A percentile compares a stretch with the other conserved stretches of the same genome.
phyloP scores from a whole-genome alignment of 35 echinoderm and acorn worm species.

The Apostichopus parvimensis region DNA sequence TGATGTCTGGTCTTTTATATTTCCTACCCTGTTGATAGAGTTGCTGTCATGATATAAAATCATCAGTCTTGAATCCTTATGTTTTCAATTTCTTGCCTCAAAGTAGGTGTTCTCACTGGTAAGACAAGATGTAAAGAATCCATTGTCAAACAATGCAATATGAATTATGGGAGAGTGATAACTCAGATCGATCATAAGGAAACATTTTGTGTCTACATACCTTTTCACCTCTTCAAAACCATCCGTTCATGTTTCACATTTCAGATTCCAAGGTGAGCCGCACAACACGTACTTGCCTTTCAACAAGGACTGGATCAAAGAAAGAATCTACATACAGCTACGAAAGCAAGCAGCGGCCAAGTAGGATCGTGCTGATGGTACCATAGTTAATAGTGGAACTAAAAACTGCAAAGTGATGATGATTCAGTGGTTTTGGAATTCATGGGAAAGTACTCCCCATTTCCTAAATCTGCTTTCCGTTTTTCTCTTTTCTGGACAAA shows the following conservation, averaged over 20 bases:
- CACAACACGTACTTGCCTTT: conserved; percentile 68
- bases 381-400: not conserved
- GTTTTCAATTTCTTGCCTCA: no score
- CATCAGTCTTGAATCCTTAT: no score
- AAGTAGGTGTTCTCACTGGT: no score
- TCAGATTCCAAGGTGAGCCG: conserved; percentile 74
- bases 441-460: not conserved
- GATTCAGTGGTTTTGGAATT: not conserved
- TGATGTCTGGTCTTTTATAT: no score
- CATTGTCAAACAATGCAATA: no score
- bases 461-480: not conserved
- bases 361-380: not conserved
- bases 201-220: not conserved
- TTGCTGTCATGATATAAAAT: no score
- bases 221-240: not conserved
- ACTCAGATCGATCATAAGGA: not conserved
- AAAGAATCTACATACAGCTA: conserved; percentile 81
- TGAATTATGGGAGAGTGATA: not conserved
- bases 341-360: conserved; percentile 71
- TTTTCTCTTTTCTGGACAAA: not conserved
- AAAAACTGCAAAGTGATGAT: not conserved
- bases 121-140: no score
- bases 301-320: conserved; percentile 91
- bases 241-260: conserved; percentile 7
- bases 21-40: no score